phyloP scores from a whole-genome alignment of 2,888 invertebrate species.

The Trichopria drosophilae region DNA sequence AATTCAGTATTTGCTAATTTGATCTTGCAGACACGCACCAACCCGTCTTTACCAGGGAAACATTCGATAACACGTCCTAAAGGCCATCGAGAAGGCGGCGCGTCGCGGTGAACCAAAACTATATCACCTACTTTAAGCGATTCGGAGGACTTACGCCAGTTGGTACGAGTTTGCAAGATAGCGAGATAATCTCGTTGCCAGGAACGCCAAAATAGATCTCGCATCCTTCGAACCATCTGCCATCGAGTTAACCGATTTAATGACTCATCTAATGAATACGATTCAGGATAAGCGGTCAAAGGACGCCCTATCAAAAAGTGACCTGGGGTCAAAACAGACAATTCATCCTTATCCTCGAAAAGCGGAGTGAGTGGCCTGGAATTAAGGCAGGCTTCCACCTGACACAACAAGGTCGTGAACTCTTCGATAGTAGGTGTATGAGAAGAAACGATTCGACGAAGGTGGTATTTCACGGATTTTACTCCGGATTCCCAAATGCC shows the following conservation, averaged over 20 bases:
- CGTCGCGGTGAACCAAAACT: too few species aligned
- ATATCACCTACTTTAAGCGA: too few species aligned
- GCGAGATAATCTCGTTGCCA: constrained; percentile 2
- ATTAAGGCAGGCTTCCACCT: constrained; percentile 4
- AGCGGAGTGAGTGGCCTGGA: background rate
- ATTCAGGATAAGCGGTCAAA: background rate
- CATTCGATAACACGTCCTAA: too few species aligned
- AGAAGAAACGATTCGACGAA: background rate
- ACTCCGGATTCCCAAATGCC: constrained; percentile 8
- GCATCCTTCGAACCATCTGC: background rate
- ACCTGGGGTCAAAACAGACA: background rate
- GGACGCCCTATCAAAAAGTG: constrained; percentile 5
- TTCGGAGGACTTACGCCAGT: too few species aligned
- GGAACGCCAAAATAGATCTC: constrained; percentile 3
- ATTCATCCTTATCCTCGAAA: background rate
- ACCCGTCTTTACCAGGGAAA: too few species aligned
- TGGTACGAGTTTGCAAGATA: background rate
- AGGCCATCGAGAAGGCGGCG: too few species aligned
- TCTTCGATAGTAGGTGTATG: constrained; percentile 4
- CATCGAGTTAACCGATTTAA: background rate
- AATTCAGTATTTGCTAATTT: too few species aligned
- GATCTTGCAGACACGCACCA: too few species aligned
- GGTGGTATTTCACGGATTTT: constrained; percentile 1
- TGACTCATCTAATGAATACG: background rate
- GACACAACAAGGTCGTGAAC: constrained; percentile 2